Evolutionary conservation across 2,113 vertebrate genomes (phyloP).

Genomic region (Stegostoma tigrinum): DNA sequence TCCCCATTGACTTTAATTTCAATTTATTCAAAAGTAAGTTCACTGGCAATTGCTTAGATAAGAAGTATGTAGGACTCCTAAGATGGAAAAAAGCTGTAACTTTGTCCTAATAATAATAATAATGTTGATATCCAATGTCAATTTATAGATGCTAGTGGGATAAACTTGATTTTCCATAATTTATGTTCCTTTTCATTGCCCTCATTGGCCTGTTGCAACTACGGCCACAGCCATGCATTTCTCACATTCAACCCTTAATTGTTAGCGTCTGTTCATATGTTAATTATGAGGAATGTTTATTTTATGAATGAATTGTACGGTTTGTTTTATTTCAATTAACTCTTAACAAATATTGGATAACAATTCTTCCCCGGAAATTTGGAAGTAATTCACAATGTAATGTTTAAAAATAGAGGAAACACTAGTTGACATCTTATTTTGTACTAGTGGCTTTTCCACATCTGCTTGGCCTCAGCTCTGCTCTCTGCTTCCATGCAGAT

Average conservation of each 20-base stretch:
- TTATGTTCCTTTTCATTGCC: neutral
- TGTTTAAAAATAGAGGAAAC: neutral
- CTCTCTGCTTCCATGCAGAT: neutral
- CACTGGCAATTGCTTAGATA: neutral
- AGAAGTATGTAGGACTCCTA: neutral
- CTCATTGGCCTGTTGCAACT: neutral
- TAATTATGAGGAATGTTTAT: neutral
- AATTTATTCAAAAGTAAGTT: neutral
- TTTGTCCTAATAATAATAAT: neutral
- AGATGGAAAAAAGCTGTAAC: neutral
- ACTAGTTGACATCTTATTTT: neutral
- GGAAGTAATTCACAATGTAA: neutral
- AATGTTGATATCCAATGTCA: neutral
- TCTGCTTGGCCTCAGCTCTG: neutral
- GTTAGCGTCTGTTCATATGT: neutral
- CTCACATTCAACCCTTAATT: neutral
- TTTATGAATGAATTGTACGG: neutral
- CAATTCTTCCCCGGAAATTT: neutral
- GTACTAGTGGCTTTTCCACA: neutral
- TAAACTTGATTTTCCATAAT: neutral
- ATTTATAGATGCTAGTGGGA: neutral
- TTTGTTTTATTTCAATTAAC: neutral
- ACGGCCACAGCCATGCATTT: neutral
- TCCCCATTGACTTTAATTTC: neutral
- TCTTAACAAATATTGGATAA: neutral